These are phyloP conservation scores for Limnodromus scolopaceus DNA, from an alignment of 2,797 vertebrate species.

Conservation along the genomic window DNA sequence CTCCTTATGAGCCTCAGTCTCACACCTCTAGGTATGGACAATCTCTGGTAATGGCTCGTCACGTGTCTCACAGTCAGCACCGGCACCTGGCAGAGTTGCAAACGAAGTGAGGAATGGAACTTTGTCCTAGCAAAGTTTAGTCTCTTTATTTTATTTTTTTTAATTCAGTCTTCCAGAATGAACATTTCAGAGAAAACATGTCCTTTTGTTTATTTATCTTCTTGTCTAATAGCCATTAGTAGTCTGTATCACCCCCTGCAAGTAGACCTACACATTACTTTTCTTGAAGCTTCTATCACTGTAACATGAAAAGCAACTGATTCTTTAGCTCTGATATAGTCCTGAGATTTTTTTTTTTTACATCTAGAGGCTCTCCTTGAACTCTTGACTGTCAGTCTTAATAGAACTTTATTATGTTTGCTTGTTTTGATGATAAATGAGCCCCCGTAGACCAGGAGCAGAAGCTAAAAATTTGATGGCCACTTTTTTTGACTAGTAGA, in stretches of 20 bases:
- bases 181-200: not conserved
- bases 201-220: not conserved
- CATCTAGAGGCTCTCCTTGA: not conserved
- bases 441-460: not conserved
- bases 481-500: not conserved
- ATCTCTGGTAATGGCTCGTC: not conserved
- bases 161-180: not conserved
- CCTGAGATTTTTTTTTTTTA: not conserved
- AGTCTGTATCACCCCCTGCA: not conserved
- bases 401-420: not conserved
- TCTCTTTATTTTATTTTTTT: not conserved
- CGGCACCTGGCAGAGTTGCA: not conserved
- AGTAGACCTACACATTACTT: not conserved
- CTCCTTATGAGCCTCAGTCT: not conserved
- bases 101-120: not conserved
- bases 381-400: not conserved
- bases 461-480: not conserved
- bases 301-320: not conserved
- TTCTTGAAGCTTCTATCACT: not conserved
- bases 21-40: not conserved
- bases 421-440: not conserved
- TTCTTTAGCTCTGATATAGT: not conserved
- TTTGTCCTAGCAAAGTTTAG: not conserved
- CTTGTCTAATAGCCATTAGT: not conserved
- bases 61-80: not conserved